Evolutionary conservation across 1,140 invertebrate genomes (phyloP).

Genomic region (Hormaphis cornu): DNA sequence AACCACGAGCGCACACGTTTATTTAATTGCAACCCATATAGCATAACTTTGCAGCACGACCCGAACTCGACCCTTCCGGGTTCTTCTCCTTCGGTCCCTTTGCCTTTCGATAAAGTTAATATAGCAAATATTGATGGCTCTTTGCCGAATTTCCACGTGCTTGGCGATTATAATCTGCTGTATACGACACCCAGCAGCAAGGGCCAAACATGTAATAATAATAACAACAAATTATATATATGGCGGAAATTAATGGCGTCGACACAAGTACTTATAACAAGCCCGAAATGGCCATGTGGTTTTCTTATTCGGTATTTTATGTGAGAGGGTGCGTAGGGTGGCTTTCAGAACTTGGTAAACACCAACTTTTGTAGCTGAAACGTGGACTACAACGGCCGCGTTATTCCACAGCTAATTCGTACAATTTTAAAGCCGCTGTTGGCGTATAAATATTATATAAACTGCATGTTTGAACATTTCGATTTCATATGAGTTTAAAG

Average conservation of each 20-base stretch:
- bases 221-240: neutral
- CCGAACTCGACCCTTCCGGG: neutral
- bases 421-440: too few species aligned
- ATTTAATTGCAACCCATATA: constrained; percentile 26
- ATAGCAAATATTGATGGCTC: constrained; percentile 27
- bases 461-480: too few species aligned
- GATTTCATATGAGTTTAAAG: too few species aligned
- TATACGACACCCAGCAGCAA: neutral
- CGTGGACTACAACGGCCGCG: too few species aligned
- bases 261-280: constrained; percentile 15
- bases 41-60: constrained; percentile 23
- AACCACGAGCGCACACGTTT: constrained; percentile 12
- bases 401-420: too few species aligned
- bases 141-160: constrained; percentile 7
- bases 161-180: constrained; percentile 13
- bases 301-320: constrained; percentile 28
- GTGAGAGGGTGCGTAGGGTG: neutral
- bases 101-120: constrained; percentile 6
- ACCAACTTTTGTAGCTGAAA: neutral
- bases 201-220: neutral
- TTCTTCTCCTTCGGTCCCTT: neutral
- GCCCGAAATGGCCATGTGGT: neutral
- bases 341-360: neutral
- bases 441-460: too few species aligned
- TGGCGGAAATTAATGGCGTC: constrained; percentile 3